Base-by-base conservation (phyloP, 2,797 vertebrate genomes). In the Erithacus rubecula region DNA sequence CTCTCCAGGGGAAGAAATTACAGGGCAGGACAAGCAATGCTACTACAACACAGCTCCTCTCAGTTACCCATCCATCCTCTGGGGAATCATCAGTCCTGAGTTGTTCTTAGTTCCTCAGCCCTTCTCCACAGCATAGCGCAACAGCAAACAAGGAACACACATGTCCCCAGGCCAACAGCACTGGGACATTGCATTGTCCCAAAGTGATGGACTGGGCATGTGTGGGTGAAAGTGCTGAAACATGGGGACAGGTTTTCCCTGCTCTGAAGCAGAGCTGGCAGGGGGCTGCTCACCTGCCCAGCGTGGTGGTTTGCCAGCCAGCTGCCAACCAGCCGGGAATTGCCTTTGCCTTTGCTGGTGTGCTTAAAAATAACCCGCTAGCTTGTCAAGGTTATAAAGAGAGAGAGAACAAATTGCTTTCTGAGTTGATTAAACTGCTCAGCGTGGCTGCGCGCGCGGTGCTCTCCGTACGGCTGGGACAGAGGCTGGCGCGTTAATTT, bases 381-480 rank as follows among this genome's bases (percentile, higher is more conserved):
- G 76, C 91, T 94, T 94, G 94, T 96, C 96, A 97, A 97, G 96
- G 96, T 97, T 97, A 96, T 89, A 94, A 95, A 96, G 96, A 85
- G 94, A 90, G 94, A 82, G 89, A 87, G 96, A 96, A 95, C 95
- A 96, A 97, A 97, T 96, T 96, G 96, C 94, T 93, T 96, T 97
- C 88, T 65, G 94, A 96, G 94, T 94, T 96, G 97, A 97, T 97
- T 96, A 96, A 97, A 95, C 89, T 36, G 91, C 96, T 95, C 84
- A 63, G 81, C 34, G 91, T 92, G 90, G 94, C 90, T 87, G 85
- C 20, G 47, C 83, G 53, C n/a, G 3, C 30, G 3, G 93, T 10
- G 1, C 79, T 85, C 30, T 10, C 91, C 1, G 46, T 70, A 82
- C 32, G 79, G 72, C 79, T 67, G 83, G 91, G 92, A 84, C 13